These are phyloP conservation scores for Scaptomyza tumidula DNA, from an alignment of 2,888 invertebrate species.

Conservation along the genomic window DNA sequence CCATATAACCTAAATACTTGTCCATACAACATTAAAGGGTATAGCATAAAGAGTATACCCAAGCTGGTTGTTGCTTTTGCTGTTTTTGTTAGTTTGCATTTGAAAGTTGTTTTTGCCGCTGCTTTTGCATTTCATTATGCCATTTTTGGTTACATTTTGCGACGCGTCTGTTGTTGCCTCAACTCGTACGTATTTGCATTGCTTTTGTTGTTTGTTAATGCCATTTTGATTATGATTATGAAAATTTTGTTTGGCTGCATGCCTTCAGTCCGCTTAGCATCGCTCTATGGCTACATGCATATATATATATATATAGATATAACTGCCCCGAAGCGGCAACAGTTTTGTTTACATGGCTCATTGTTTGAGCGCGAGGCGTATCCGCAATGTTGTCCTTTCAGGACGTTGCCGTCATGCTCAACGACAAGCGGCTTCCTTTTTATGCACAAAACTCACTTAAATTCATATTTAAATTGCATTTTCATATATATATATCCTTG, in stretches of 20 bases:
- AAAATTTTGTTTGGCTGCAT: slow-evolving; percentile 68
- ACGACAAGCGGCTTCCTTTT: slow-evolving; percentile 40
- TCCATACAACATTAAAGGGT: background rate
- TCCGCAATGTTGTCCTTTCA: slow-evolving; percentile 61
- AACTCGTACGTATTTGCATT: slow-evolving; percentile 71
- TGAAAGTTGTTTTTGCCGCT: slow-evolving; percentile 49
- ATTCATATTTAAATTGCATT: slow-evolving; percentile 77
- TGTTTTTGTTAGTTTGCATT: slow-evolving; percentile 35
- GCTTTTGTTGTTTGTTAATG: slow-evolving; percentile 80
- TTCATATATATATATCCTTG: slow-evolving; percentile 43
- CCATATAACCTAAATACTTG: too few relatives aligned
- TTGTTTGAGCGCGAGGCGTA: slow-evolving; percentile 74
- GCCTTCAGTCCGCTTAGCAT: slow-evolving; percentile 8
- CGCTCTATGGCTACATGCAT: background rate
- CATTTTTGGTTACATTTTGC: slow-evolving; percentile 76
- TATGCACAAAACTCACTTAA: slow-evolving; percentile 60
- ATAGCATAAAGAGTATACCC: background rate
- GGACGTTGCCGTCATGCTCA: slow-evolving; percentile 43
- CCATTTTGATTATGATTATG: slow-evolving; percentile 81
- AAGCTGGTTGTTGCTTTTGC: background rate
- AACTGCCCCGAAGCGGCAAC: slow-evolving; percentile 49
- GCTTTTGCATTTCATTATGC: slow-evolving; percentile 73
- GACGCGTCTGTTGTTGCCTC: slow-evolving; percentile 70
- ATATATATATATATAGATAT: background rate
- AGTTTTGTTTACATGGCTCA: slow-evolving; percentile 79